A percentile compares a stretch with the other conserved stretches of the same genome.
Conservation (phyloP, 2,113 vertebrate species). For the Eidolon helvum region DNA sequence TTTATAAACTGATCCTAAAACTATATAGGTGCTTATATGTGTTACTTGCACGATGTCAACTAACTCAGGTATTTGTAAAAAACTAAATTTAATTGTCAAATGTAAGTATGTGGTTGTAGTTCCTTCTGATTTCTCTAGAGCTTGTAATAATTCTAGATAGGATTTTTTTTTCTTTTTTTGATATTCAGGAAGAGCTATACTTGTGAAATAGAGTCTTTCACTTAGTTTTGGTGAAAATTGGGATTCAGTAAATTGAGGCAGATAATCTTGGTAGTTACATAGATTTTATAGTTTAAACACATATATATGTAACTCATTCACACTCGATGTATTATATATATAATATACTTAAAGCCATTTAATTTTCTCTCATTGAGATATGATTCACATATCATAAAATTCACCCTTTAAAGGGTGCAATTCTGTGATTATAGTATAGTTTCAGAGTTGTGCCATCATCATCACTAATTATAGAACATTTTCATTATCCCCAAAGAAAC, state of each 20-base stretch:
- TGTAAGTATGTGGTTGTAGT: background rate
- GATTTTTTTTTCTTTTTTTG: background rate
- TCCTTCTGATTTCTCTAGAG: background rate
- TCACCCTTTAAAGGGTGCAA: background rate
- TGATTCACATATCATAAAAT: background rate
- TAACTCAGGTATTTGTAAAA: background rate
- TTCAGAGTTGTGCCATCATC: background rate
- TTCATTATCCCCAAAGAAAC: background rate
- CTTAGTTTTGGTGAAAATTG: background rate
- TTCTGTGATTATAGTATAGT: background rate
- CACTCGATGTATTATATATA: background rate
- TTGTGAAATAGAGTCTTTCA: conserved; percentile 31
- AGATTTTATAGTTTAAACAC: conserved; percentile 44
- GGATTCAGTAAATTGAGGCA: background rate
- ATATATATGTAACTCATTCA: background rate
- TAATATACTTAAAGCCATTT: background rate
- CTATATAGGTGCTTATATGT: background rate
- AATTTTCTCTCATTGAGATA: background rate
- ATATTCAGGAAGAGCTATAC: background rate
- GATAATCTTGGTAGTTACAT: conserved; percentile 10
- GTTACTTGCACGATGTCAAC: background rate
- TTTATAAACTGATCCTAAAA: background rate
- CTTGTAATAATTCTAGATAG: background rate
- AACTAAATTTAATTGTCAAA: background rate
- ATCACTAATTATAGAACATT: background rate